A percentile compares a stretch with the other conserved stretches of the same genome.
These are phyloP conservation scores for Mallotus villosus DNA, from an alignment of 2,797 vertebrate genomes.

Conservation along the genomic window DNA sequence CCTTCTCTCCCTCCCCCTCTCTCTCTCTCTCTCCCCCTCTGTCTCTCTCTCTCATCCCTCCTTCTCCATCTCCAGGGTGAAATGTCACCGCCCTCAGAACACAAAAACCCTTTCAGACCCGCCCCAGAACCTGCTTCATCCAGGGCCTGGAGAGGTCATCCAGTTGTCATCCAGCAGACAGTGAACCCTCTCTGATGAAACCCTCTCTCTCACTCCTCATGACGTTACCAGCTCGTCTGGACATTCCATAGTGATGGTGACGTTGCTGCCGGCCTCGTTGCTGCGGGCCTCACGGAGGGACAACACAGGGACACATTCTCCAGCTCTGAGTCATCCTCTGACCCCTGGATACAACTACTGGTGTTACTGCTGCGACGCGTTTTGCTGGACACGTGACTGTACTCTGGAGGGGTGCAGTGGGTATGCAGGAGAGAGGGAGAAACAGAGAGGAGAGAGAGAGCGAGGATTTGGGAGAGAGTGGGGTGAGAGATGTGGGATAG, in stretches of 20 bases:
- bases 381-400: neutral
- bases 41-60: neutral
- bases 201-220: conserved; percentile 36
- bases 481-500: too few relatives aligned
- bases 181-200: conserved; percentile 28
- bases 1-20: neutral
- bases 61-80: neutral
- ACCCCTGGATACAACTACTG: neutral
- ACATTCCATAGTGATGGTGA: conserved; percentile 51
- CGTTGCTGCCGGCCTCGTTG: conserved; percentile 53
- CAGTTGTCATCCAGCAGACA: conserved; percentile 40
- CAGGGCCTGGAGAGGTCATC: conserved; percentile 57
- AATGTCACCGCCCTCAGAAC: conserved; percentile 3
- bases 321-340: too few relatives aligned
- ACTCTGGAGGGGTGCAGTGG: neutral
- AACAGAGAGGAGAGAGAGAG: too few relatives aligned
- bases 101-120: conserved; percentile 36
- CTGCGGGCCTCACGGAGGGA: conserved; percentile 33
- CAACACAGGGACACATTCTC: neutral
- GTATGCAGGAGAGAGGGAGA: neutral
- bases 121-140: conserved; percentile 28
- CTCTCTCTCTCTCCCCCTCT: neutral
- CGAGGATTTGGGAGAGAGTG: too few relatives aligned
- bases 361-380: neutral
- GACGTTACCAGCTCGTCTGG: conserved; percentile 30